Conservation (phyloP, 1,140 invertebrate species). For the Meloidogyne hapla region DNA sequence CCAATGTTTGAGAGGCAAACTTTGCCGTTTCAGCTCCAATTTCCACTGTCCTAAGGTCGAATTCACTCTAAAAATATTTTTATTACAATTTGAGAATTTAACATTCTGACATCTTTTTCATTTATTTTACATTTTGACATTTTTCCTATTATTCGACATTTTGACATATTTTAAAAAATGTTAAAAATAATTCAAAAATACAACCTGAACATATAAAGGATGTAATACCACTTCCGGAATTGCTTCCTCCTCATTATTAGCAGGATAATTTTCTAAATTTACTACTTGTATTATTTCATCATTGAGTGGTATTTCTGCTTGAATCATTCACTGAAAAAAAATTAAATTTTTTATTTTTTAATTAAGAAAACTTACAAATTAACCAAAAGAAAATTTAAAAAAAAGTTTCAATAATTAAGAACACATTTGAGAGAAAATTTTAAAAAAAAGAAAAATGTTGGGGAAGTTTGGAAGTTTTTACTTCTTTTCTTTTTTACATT, state of each 20-base stretch:
- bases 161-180: too few species aligned
- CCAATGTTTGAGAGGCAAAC: not conserved
- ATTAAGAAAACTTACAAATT: too few species aligned
- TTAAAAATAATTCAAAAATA: not conserved
- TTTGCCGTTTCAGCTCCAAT: constrained; percentile 14
- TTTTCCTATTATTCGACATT: too few species aligned
- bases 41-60: constrained; percentile 23
- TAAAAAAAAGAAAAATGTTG: not conserved
- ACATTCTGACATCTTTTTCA: not conserved
- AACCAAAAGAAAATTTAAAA: too few species aligned
- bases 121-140: too few species aligned
- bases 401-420: too few species aligned
- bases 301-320: not conserved
- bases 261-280: not conserved
- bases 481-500: not conserved
- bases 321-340: not conserved
- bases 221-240: not conserved
- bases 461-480: too few species aligned
- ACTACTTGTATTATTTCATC: not conserved
- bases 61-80: constrained; percentile 37
- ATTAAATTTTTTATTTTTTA: too few species aligned
- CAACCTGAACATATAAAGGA: constrained; percentile 22
- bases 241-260: not conserved
- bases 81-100: too few species aligned
- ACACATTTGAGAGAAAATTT: too few species aligned